phyloP scores from a whole-genome alignment of 2,888 invertebrate species.

The Philereme vetulata region DNA sequence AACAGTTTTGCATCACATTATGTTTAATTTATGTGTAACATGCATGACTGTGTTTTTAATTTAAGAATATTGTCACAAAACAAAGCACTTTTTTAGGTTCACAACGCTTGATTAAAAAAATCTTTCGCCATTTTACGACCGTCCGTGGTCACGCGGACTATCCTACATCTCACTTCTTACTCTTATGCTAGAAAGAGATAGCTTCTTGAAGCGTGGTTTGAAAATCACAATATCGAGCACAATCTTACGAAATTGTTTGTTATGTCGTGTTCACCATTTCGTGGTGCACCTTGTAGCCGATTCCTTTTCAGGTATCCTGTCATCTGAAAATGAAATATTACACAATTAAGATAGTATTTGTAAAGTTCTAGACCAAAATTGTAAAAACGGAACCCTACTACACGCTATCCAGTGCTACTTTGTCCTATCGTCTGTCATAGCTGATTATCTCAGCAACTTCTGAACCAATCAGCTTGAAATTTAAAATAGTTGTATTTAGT shows the following conservation, averaged over 20 bases:
- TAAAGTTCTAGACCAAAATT: no score
- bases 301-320: conserved; percentile 76
- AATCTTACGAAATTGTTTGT: conserved; percentile 56
- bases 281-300: conserved; percentile 74
- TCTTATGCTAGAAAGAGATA: conserved; percentile 53
- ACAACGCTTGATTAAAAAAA: conserved; percentile 78
- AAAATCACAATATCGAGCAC: conserved; percentile 66
- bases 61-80: conserved; percentile 63
- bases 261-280: conserved; percentile 59
- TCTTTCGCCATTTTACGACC: conserved; percentile 64
- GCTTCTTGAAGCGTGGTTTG: conserved; percentile 53
- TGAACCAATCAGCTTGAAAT: no score
- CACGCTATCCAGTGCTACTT: no score
- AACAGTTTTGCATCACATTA: no score
- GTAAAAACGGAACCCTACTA: no score
- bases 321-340: conserved; percentile 67
- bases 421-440: no score
- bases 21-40: no score
- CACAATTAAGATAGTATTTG: no score
- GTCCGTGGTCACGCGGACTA: conserved; percentile 47
- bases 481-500: no score
- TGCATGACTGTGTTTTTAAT: neutral
- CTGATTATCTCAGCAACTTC: no score
- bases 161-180: conserved; percentile 46
- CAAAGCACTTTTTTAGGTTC: conserved; percentile 62